phyloP scores from a whole-genome alignment of 2,888 invertebrate genomes.

The Resseliella maxima region DNA sequence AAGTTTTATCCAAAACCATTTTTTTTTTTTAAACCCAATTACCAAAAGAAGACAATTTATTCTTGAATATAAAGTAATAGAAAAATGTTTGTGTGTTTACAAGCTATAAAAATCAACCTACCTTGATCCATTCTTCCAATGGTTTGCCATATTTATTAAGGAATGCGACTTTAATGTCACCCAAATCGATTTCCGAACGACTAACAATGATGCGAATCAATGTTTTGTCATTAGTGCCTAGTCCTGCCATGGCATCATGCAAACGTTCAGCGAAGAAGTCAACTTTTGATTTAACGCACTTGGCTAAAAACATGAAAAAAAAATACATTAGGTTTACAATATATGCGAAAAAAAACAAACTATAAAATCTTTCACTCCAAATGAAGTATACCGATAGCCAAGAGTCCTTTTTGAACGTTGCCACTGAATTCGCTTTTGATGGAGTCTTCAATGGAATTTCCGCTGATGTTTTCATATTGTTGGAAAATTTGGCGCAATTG shows the following conservation, averaged over 20 bases:
- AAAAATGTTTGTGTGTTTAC: not conserved
- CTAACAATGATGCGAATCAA: conserved; percentile 92
- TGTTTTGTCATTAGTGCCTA: conserved; percentile 89
- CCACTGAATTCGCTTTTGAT: conserved; percentile 92
- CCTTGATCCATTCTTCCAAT: conserved; percentile 86
- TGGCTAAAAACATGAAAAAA: conserved; percentile 71
- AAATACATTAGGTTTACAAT: conserved; percentile 37
- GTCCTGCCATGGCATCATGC: conserved; percentile 89
- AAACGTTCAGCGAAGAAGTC: conserved; percentile 92
- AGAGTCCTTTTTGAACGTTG: conserved; percentile 84
- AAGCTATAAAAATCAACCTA: conserved; percentile 69
- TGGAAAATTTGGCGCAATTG: conserved; percentile 87
- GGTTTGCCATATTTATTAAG: conserved; percentile 84
- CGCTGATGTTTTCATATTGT: conserved; percentile 84
- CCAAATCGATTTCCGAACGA: conserved; percentile 90
- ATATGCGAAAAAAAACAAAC: not conserved
- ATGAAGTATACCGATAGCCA: conserved; percentile 82
- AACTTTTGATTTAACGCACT: conserved; percentile 90
- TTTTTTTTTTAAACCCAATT: not conserved
- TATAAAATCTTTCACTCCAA: too few relatives aligned
- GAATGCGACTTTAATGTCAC: conserved; percentile 92
- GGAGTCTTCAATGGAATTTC: conserved; percentile 85
- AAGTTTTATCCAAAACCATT: not conserved
- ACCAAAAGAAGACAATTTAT: not conserved
- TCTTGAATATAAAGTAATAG: not conserved